phyloP scores from a whole-genome alignment of 2,888 invertebrate genomes.

The Melanostoma mellinum region DNA sequence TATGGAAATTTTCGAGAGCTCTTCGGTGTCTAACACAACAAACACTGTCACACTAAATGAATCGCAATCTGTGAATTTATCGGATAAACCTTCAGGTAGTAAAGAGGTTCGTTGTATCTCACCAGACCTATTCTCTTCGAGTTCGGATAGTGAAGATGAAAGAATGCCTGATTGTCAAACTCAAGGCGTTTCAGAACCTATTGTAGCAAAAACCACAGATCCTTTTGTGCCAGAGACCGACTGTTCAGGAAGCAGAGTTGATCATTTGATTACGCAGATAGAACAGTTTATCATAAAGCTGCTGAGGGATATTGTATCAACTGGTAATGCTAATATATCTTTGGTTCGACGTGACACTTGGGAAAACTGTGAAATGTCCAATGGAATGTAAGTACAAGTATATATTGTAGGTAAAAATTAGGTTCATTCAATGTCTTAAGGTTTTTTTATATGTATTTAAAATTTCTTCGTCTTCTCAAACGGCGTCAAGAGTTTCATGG shows the following conservation, averaged over 20 bases:
- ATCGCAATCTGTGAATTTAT: conserved; percentile 22
- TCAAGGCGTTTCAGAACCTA: not conserved
- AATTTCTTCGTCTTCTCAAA: too few species aligned
- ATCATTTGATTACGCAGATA: conserved; percentile 22
- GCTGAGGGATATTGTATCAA: conserved; percentile 41
- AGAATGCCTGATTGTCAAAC: not conserved
- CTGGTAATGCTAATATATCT: conserved; percentile 38
- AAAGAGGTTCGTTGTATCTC: conserved; percentile 7
- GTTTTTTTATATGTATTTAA: too few species aligned
- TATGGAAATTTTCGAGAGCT: conserved; percentile 22
- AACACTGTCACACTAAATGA: too few species aligned
- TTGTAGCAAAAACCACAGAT: not conserved
- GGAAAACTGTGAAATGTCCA: conserved; percentile 50
- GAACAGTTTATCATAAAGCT: conserved; percentile 53
- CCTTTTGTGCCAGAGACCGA: not conserved
- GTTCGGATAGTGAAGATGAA: conserved; percentile 25
- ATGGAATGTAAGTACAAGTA: conserved; percentile 50
- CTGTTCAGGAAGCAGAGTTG: not conserved
- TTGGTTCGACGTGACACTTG: conserved; percentile 50
- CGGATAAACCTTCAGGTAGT: not conserved
- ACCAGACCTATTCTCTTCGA: conserved; percentile 40
- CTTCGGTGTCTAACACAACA: too few species aligned
- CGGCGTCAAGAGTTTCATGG: too few species aligned
- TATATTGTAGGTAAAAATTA: too few species aligned
- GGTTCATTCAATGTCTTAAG: too few species aligned